These are phyloP conservation scores for Styela clava DNA, from an alignment of 23 tunicate species.

Conservation along the genomic window DNA sequence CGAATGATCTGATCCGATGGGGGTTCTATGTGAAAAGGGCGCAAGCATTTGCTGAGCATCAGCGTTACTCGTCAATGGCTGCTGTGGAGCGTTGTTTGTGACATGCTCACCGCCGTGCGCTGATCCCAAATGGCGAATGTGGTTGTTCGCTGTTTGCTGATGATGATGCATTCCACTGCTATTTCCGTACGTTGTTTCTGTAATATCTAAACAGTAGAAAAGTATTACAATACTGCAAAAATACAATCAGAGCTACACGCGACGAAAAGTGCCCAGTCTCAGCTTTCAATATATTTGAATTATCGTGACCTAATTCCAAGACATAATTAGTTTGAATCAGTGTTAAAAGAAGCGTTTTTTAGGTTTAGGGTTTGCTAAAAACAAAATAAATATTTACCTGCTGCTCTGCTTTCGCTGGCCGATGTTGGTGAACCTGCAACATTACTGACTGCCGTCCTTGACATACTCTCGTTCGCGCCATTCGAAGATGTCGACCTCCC, in stretches of 20 bases:
- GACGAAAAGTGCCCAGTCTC: no score
- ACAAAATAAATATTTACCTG: slow-evolving; percentile 25
- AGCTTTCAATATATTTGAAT: no score
- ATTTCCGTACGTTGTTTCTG: background rate
- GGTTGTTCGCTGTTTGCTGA: slow-evolving; percentile 6
- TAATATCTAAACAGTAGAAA: background rate
- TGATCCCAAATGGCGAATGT: background rate
- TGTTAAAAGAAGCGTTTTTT: no score
- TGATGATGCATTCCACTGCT: slow-evolving; percentile 15
- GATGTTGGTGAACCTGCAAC: slow-evolving; percentile 6
- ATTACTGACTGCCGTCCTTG: background rate
- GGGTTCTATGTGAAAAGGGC: background rate
- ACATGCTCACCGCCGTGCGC: background rate
- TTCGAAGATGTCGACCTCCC: slow-evolving; percentile 13
- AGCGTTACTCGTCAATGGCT: background rate
- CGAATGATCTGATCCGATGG: slow-evolving; percentile 10
- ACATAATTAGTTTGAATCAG: no score
- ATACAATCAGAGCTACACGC: no score
- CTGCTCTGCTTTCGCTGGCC: background rate
- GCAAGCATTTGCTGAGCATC: slow-evolving; percentile 4
- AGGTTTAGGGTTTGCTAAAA: no score
- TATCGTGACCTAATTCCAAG: no score
- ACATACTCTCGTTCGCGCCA: slow-evolving; percentile 7
- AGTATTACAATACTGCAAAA: background rate
- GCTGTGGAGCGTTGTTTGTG: background rate